Evolutionary conservation across 92 coral and sea anemone species (phyloP), one percentile per base, ranked within the genome.

Genomic region (Parazoanthus darwini): DNA sequence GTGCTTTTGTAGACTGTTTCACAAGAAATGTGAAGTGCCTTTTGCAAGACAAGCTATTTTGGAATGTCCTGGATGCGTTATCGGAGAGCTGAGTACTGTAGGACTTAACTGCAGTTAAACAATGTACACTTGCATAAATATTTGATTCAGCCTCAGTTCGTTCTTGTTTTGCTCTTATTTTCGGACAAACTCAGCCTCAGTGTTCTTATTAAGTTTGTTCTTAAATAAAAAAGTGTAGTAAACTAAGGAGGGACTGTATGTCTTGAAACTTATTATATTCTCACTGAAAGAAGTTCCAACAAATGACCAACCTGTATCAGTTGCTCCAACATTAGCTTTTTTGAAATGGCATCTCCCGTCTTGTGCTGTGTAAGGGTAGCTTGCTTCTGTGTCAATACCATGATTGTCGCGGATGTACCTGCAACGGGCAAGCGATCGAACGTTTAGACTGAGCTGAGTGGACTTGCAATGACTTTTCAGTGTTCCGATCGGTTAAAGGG

Each of bases 311-410:
- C 98, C 98, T 81, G 93, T 93, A 42, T 79, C 94, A 3, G 96
- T 96, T 18, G 98, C 98, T 46, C 98, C 98, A 90, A 92, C 98
- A 77, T 82, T 77, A 22, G 43, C 20, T 63, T 50, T 20, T 29
- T 86, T 86, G 81, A 91, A 96, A 86, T 89, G 79, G 88, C 98
- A 96, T 16, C 65, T 82, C 1, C 51, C 92, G 51, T 96, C 91
- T 7, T 84, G 20, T 5, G 90, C 98, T 36, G 67, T 81, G 81
- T 96, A 96, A 9, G 97, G 98, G 71, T 96, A 96, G 82, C 96
- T 91, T 26, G 68, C 88, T 74, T 96, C 98, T 6, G 98, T 96
- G 78, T 94, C 98, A 42, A 96, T 94, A 11, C 98, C 98, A 37
- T 59, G 77, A 65, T 94, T 96, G 44, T 78, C 93, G 77, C 73